Conservation (phyloP, 2,113 vertebrate genomes). For the Formicarius rufipectus region DNA sequence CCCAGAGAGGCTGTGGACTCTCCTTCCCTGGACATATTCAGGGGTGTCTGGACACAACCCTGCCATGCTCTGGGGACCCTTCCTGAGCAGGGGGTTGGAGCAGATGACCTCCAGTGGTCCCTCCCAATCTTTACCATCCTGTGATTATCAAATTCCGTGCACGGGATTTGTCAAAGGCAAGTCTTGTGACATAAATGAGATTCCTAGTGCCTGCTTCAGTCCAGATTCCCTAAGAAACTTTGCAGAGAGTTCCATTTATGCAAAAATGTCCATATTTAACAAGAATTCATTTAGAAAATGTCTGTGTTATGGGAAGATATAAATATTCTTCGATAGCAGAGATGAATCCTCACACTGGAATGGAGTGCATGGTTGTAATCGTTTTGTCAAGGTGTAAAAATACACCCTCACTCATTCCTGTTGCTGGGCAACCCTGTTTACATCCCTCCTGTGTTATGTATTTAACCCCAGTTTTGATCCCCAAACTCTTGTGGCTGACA, state of each 20-base stretch:
- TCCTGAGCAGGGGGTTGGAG: not conserved
- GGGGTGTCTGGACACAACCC: not conserved
- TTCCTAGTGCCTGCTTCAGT: not conserved
- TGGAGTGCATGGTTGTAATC: not conserved
- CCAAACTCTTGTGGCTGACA: not conserved
- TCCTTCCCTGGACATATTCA: not conserved
- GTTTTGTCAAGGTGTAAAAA: constrained; percentile 31
- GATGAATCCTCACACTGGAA: not conserved
- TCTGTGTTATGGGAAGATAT: not conserved
- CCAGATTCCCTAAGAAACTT: not conserved
- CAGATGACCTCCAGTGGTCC: not conserved
- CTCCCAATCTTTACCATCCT: not conserved
- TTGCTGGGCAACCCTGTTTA: constrained; percentile 30
- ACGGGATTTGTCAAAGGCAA: not conserved
- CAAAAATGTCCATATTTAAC: constrained; percentile 35
- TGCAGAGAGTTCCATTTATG: not conserved
- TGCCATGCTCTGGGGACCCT: not conserved
- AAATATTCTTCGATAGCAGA: not conserved
- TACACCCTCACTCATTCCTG: not conserved
- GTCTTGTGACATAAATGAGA: not conserved
- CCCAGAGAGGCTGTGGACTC: not conserved
- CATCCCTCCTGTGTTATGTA: not conserved
- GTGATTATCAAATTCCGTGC: not conserved
- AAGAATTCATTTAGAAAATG: not conserved
- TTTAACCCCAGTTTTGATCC: not conserved